Evolutionary conservation across 2,797 vertebrate species (phyloP).

Genomic region (Sebastes miniatus): DNA sequence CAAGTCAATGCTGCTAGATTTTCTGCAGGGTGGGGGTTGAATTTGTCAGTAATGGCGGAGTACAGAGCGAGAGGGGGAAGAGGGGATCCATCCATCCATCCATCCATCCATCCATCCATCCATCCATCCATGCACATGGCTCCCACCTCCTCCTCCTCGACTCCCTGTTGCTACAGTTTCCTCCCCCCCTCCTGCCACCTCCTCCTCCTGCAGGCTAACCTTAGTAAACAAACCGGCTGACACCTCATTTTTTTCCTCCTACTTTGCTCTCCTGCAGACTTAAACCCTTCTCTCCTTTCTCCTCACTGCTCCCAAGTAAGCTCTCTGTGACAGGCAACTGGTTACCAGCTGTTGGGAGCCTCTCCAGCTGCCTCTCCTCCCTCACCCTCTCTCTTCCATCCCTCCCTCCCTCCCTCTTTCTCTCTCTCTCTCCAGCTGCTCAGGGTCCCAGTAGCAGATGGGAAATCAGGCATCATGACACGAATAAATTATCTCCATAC

Average conservation of each 20-base stretch:
- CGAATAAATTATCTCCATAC: conserved; percentile 87
- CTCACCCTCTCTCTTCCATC: conserved; percentile 59
- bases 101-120: neutral
- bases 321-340: conserved; percentile 80
- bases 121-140: neutral
- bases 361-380: conserved; percentile 76
- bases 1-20: conserved; percentile 21
- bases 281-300: too few relatives aligned
- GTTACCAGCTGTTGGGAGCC: conserved; percentile 81
- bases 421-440: conserved; percentile 80
- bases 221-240: conserved; percentile 65
- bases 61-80: conserved; percentile 16
- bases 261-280: conserved; percentile 54
- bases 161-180: conserved; percentile 53
- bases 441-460: conserved; percentile 86
- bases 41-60: conserved; percentile 30
- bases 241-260: conserved; percentile 54
- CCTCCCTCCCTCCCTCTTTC: conserved; percentile 49
- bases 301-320: too few relatives aligned
- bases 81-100: conserved; percentile 15
- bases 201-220: conserved; percentile 46
- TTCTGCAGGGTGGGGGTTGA: conserved; percentile 15
- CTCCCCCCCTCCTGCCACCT: neutral
- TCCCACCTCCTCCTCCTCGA: conserved; percentile 18
- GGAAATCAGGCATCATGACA: conserved; percentile 84